A percentile compares a stretch with the other conserved stretches of the same genome.
Conservation (phyloP, 2,113 vertebrate genomes). For the Bucco capensis region DNA sequence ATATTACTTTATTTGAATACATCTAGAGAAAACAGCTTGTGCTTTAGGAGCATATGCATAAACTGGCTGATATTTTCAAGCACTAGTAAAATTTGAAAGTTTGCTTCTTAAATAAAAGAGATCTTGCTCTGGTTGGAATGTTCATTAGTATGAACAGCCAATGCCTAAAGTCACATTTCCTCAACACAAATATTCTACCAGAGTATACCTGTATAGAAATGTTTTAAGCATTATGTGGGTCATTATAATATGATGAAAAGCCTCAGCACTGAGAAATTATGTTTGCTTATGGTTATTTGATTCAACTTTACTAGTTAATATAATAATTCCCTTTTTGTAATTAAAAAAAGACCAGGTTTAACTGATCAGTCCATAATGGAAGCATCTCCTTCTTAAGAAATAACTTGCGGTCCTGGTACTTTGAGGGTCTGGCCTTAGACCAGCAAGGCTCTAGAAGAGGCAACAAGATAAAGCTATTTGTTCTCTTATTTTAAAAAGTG, state of each 20-base stretch:
- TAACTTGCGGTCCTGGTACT: background rate
- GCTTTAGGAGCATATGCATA: background rate
- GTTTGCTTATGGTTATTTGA: background rate
- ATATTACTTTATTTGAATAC: background rate
- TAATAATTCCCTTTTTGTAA: background rate
- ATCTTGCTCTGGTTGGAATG: background rate
- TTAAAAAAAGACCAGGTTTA: background rate
- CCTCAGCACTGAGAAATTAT: background rate
- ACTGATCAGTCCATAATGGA: background rate
- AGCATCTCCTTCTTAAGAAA: accelerated
- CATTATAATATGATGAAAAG: background rate
- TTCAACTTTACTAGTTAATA: background rate
- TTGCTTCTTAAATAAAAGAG: background rate
- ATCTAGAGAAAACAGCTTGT: background rate
- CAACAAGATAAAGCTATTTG: background rate
- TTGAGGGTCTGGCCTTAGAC: too few species aligned
- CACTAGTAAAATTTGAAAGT: background rate
- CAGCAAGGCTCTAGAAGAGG: background rate
- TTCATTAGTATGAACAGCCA: background rate
- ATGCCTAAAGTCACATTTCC: background rate
- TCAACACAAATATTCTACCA: background rate
- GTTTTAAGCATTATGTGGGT: background rate
- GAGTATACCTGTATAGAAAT: background rate
- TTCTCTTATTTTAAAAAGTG: background rate
- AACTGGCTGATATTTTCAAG: background rate